Conservation (phyloP, 2,888 invertebrate genomes). For the Oasisia sp. region DNA sequence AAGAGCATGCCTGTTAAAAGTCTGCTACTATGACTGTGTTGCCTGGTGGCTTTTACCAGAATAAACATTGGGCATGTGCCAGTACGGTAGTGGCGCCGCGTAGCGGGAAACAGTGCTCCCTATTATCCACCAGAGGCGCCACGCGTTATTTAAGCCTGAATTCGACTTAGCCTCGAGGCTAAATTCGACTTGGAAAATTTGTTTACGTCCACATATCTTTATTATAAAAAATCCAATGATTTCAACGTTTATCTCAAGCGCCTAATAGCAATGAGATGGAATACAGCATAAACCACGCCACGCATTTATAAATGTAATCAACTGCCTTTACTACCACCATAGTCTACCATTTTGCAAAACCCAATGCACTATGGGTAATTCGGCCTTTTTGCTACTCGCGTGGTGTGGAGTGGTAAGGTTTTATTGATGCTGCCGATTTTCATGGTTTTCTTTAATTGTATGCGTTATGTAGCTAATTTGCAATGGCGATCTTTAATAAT, state of each 20-base stretch:
- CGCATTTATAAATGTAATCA: not conserved
- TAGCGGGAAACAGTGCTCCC: too few species aligned
- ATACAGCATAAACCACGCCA: not conserved
- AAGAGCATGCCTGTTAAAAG: too few species aligned
- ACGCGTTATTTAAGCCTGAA: not conserved
- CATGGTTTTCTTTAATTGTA: not conserved
- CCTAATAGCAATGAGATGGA: not conserved
- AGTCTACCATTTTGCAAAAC: not conserved
- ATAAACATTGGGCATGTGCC: too few species aligned
- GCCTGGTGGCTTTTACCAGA: too few species aligned
- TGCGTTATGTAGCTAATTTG: not conserved
- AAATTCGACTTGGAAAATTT: not conserved
- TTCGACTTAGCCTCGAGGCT: not conserved
- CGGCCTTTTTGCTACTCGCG: slow-evolving; percentile 6
- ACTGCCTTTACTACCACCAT: not conserved
- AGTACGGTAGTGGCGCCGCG: too few species aligned
- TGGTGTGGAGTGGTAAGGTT: not conserved
- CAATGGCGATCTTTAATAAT: not conserved
- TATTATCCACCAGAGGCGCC: not conserved
- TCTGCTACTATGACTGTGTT: too few species aligned
- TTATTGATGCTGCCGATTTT: not conserved
- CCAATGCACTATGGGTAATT: not conserved
- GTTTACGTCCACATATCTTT: not conserved
- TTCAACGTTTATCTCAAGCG: not conserved
- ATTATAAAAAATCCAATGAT: not conserved